These are phyloP conservation scores for Hymenopus coronatus DNA, from an alignment of 2,888 invertebrate genomes.

Conservation along the genomic window DNA sequence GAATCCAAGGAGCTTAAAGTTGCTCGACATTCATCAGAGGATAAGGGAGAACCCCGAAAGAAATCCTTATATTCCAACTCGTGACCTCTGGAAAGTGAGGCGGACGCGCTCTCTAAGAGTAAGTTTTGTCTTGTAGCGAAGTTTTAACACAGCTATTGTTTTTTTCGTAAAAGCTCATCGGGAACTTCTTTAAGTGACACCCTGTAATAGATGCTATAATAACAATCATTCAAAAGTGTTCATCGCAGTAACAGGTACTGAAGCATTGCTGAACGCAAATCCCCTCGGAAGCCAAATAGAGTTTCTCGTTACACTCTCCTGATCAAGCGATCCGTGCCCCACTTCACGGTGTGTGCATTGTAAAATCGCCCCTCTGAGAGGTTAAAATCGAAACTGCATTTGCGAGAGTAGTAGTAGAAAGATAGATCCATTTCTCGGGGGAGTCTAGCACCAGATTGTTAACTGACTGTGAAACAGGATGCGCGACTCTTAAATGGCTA, in stretches of 20 bases:
- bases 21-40: too few relatives aligned
- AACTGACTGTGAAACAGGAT: not conserved
- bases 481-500: not conserved
- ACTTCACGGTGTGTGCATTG: not conserved
- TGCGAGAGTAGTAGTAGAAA: not conserved
- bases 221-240: not conserved
- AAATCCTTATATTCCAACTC: too few relatives aligned
- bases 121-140: too few relatives aligned
- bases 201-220: not conserved
- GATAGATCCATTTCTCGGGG: not conserved
- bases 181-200: not conserved
- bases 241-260: not conserved
- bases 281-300: not conserved
- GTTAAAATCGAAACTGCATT: not conserved
- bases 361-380: not conserved
- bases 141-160: too few relatives aligned
- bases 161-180: too few relatives aligned
- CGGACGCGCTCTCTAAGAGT: too few relatives aligned
- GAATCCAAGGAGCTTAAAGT: too few relatives aligned
- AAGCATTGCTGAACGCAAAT: not conserved
- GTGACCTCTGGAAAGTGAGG: too few relatives aligned
- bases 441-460: not conserved
- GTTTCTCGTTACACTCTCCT: not conserved
- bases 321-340: not conserved
- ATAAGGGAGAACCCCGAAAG: too few relatives aligned